phyloP scores from a whole-genome alignment of 2,797 vertebrate species.

The Karalla daura region DNA sequence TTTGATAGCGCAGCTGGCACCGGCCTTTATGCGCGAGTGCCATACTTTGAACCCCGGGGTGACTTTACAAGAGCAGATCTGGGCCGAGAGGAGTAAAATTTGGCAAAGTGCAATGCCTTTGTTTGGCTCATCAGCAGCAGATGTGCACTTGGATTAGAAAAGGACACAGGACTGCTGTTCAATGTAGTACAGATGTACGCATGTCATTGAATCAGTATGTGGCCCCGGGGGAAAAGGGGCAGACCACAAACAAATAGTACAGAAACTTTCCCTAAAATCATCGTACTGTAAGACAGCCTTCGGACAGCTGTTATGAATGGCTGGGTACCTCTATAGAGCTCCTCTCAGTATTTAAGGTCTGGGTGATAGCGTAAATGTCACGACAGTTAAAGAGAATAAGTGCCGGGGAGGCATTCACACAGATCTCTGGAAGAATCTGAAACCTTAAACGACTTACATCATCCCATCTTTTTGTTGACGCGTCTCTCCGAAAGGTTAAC shows the following conservation, averaged over 20 bases:
- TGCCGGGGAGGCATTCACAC: not conserved
- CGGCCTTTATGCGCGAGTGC: constrained; percentile 16
- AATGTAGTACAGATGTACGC: constrained; percentile 80
- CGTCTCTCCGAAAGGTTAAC: not conserved
- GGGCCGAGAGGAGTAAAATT: constrained; percentile 56
- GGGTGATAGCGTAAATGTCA: not conserved
- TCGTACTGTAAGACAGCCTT: constrained; percentile 24
- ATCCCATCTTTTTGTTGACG: not conserved
- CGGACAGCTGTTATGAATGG: constrained; percentile 14
- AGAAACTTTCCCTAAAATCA: constrained; percentile 52
- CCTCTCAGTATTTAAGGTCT: not conserved
- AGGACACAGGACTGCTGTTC: constrained; percentile 68
- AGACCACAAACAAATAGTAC: constrained; percentile 69
- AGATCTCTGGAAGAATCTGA: not conserved
- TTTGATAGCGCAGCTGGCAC: constrained; percentile 48
- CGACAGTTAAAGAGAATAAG: not conserved
- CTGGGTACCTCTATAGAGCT: constrained; percentile 16
- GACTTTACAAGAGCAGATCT: constrained; percentile 48
- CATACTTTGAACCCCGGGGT: constrained; percentile 51
- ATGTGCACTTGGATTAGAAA: constrained; percentile 76
- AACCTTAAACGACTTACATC: not conserved
- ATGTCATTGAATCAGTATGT: constrained; percentile 82
- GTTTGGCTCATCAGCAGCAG: constrained; percentile 79
- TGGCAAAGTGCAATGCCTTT: constrained; percentile 68
- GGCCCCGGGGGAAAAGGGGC: constrained; percentile 54